Conservation (phyloP, 2,797 vertebrate species). For the Cuculus canorus region DNA sequence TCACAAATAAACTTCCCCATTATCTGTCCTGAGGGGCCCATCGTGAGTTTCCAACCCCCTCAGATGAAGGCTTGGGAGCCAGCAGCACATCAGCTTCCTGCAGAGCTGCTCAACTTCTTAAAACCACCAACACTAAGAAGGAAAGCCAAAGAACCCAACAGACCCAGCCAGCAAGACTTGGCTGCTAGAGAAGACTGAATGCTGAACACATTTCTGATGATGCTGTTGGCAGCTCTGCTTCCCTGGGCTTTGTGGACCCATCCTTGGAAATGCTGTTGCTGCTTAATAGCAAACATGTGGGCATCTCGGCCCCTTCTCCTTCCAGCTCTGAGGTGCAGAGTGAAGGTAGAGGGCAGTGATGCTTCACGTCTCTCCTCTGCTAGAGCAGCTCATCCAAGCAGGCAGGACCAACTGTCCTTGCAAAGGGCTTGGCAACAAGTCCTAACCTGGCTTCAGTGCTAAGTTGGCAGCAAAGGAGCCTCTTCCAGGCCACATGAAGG, state of each 20-base stretch:
- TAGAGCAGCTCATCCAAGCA: background rate
- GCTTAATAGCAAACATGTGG: constrained; percentile 8
- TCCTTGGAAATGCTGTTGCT: background rate
- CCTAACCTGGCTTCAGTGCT: background rate
- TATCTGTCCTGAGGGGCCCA: background rate
- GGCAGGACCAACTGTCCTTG: background rate
- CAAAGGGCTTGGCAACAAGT: background rate
- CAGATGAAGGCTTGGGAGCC: background rate
- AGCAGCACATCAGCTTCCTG: constrained; percentile 42
- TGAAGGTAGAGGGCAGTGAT: background rate
- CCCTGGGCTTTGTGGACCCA: background rate
- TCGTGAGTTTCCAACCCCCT: background rate
- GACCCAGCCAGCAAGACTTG: background rate
- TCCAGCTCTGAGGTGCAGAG: background rate
- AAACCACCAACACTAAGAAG: constrained; percentile 15
- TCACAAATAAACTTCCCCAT: background rate
- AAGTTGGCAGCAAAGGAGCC: background rate
- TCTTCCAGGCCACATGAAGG: background rate
- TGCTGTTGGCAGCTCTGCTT: constrained; percentile 33
- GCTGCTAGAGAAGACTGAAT: constrained; percentile 13
- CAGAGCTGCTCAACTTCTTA: constrained; percentile 12
- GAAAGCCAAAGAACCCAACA: constrained; percentile 7
- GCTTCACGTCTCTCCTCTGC: background rate
- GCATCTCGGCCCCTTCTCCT: background rate
- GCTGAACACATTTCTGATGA: constrained; percentile 11